Percentiles rank a stretch among this genome's conserved stretches.
Evolutionary conservation across 2,888 invertebrate species (phyloP).

Genomic region (Pelosia muscerda): DNA sequence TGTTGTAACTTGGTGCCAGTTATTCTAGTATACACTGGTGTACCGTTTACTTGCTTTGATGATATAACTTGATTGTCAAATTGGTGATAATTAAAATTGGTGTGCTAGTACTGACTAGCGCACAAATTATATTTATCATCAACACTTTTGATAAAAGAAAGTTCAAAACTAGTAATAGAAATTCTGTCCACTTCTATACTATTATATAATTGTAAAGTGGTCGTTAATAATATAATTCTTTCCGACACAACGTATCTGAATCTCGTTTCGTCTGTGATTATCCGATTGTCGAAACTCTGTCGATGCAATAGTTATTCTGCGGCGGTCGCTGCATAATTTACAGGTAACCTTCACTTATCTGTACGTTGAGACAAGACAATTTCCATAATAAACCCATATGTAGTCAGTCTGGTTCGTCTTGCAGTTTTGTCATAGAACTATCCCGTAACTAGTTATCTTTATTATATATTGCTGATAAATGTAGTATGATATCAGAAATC

Average conservation of each 20-base stretch:
- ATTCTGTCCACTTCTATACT: background rate
- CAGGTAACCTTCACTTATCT: constrained; percentile 80
- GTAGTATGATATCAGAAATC: constrained; percentile 7
- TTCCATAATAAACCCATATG: constrained; percentile 81
- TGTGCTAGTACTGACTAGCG: too few species aligned
- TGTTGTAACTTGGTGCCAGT: too few species aligned
- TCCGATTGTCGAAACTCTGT: constrained; percentile 34
- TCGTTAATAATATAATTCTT: background rate
- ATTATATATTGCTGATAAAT: constrained; percentile 58
- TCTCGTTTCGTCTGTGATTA: constrained; percentile 32
- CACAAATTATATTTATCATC: too few species aligned
- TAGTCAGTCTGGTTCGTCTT: constrained; percentile 74
- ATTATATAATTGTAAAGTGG: too few species aligned
- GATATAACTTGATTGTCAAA: too few species aligned
- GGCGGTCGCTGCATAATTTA: constrained; percentile 65
- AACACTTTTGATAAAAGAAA: too few species aligned
- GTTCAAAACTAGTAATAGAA: background rate
- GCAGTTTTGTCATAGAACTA: constrained; percentile 81
- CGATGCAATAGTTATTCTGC: constrained; percentile 56
- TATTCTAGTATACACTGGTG: too few species aligned
- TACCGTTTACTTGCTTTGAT: too few species aligned
- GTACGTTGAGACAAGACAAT: constrained; percentile 71
- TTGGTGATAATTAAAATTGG: too few species aligned
- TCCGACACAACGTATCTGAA: background rate
- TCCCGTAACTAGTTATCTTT: constrained; percentile 68